Percentiles rank a stretch among this genome's conserved stretches.
These are phyloP conservation scores for Telmatherina bonti DNA, from an alignment of 2,797 vertebrate genomes.

Conservation along the genomic window DNA sequence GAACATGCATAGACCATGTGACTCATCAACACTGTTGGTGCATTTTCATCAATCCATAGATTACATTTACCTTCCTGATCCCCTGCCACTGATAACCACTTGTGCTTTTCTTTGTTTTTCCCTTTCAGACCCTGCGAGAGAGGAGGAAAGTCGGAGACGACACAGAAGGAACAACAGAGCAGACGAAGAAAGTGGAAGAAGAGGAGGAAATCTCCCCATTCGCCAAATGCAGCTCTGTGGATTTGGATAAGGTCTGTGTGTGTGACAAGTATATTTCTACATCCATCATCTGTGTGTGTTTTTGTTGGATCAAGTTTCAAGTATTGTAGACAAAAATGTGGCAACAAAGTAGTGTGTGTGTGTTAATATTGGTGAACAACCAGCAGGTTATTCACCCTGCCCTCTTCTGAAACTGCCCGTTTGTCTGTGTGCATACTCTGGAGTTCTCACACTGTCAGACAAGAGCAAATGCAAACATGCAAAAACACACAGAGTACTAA, in stretches of 20 bases:
- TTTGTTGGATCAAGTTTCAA: slow-evolving; percentile 7
- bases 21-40: slow-evolving; percentile 4
- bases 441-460: slow-evolving; percentile 34
- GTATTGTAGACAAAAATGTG: neutral
- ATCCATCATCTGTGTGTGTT: neutral
- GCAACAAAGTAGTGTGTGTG: neutral
- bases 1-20: neutral
- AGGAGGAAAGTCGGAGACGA: slow-evolving; percentile 59
- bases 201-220: slow-evolving; percentile 43
- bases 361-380: slow-evolving; percentile 26
- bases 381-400: slow-evolving; percentile 65
- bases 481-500: neutral
- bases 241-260: slow-evolving; percentile 72
- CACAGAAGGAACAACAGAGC: slow-evolving; percentile 17
- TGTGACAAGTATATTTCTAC: neutral
- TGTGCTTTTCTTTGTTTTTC: neutral
- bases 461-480: slow-evolving; percentile 6
- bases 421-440: slow-evolving; percentile 12
- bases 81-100: neutral
- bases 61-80: neutral
- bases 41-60: neutral
- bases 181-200: slow-evolving; percentile 14
- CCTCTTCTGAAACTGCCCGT: slow-evolving; percentile 8
- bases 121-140: slow-evolving; percentile 61
- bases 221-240: slow-evolving; percentile 73